Percentiles rank a stretch among this genome's conserved stretches.
Evolutionary conservation across 2,888 invertebrate genomes (phyloP).

Genomic region (Helicoverpa assulta): DNA sequence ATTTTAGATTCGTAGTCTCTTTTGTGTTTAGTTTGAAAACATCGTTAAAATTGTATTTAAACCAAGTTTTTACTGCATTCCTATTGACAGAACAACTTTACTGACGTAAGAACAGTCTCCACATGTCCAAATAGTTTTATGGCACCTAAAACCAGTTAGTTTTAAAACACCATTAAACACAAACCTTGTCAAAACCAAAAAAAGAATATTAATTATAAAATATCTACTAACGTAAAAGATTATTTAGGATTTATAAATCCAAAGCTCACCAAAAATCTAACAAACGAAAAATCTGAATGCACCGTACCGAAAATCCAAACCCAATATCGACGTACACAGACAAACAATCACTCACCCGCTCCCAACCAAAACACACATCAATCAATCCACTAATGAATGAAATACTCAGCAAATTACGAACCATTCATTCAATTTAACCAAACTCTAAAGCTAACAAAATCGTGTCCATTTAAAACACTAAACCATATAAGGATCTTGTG

Average conservation of each 20-base stretch:
- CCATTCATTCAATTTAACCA: constrained; percentile 18
- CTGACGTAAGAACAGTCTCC: too few relatives aligned
- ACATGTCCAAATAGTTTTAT: too few relatives aligned
- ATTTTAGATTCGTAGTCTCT: constrained; percentile 7
- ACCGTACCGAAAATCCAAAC: background rate
- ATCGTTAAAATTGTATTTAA: background rate
- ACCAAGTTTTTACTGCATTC: too few relatives aligned
- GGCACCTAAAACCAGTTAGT: too few relatives aligned
- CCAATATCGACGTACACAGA: background rate
- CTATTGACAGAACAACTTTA: too few relatives aligned
- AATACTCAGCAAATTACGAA: constrained; percentile 9
- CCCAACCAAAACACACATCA: constrained; percentile 13
- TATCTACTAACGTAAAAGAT: too few relatives aligned
- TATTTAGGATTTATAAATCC: too few relatives aligned
- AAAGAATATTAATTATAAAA: too few relatives aligned
- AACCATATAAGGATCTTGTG: constrained; percentile 31
- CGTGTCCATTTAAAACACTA: constrained; percentile 15
- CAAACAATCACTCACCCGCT: constrained; percentile 11
- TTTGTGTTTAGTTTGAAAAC: background rate
- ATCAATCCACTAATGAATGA: constrained; percentile 12
- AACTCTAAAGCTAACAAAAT: constrained; percentile 13
- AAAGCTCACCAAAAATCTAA: background rate
- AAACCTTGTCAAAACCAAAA: too few relatives aligned
- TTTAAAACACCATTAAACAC: too few relatives aligned
- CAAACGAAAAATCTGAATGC: background rate